phyloP scores from a whole-genome alignment of 2,797 vertebrate genomes.

The Pristis pectinata region DNA sequence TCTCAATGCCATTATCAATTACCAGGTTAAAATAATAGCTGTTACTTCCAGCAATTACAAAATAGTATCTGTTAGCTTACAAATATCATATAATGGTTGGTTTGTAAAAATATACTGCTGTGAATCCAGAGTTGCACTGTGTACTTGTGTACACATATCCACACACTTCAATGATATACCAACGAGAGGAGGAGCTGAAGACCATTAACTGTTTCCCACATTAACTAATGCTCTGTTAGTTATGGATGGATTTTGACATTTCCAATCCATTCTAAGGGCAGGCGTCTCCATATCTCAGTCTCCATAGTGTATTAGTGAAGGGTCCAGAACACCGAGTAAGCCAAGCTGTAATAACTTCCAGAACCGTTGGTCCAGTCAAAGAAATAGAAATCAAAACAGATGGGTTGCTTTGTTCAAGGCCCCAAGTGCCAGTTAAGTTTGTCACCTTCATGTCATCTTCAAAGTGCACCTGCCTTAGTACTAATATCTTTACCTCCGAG shows the following conservation, averaged over 20 bases:
- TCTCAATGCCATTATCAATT: constrained; percentile 26
- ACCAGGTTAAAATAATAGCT: neutral
- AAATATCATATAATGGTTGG: neutral
- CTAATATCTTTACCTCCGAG: neutral
- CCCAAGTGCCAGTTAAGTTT: no score
- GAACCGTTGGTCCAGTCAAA: neutral
- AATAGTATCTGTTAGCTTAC: neutral
- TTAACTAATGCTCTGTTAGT: neutral
- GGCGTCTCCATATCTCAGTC: neutral
- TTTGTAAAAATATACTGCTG: neutral
- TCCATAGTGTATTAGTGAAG: neutral
- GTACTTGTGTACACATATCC: neutral
- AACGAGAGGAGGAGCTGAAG: neutral
- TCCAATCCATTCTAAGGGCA: neutral
- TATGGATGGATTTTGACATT: no score
- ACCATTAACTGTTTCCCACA: neutral
- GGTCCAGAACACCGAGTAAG: neutral
- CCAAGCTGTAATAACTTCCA: neutral
- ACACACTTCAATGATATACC: neutral
- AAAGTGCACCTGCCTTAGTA: neutral
- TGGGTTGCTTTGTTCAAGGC: neutral
- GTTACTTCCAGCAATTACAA: neutral
- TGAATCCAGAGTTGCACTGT: no score
- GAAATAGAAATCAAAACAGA: neutral
- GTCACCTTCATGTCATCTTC: neutral